phyloP scores from a whole-genome alignment of 2,113 vertebrate genomes.

The Corydoras maculifer region DNA sequence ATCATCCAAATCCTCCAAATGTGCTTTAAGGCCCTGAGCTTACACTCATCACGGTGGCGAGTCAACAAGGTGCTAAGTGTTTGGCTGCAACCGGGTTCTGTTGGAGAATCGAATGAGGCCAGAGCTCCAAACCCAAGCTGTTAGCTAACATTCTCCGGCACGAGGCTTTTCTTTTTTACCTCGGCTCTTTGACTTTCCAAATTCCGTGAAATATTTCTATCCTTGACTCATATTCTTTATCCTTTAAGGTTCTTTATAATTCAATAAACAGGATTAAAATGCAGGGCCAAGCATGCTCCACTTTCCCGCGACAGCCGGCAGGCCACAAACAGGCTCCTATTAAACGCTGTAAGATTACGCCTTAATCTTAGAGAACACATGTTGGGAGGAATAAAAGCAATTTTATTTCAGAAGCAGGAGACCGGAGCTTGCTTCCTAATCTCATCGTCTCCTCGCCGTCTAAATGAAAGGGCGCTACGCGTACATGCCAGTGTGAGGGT shows the following conservation, averaged over 20 bases:
- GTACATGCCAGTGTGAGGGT: slow-evolving; percentile 49
- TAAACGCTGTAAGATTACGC: slow-evolving; percentile 73
- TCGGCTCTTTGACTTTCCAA: slow-evolving; percentile 54
- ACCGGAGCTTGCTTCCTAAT: slow-evolving; percentile 67
- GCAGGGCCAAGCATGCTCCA: slow-evolving; percentile 58
- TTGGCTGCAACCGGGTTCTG: slow-evolving; percentile 4
- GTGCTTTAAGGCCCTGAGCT: too few relatives aligned
- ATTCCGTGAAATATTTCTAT: slow-evolving; percentile 67
- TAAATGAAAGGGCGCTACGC: slow-evolving; percentile 55
- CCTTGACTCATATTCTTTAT: slow-evolving; percentile 66
- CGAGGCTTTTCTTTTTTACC: slow-evolving; percentile 29
- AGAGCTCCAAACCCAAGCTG: slow-evolving; percentile 36
- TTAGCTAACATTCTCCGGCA: slow-evolving; percentile 23
- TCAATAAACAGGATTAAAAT: slow-evolving; percentile 76
- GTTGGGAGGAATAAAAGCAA: slow-evolving; percentile 87
- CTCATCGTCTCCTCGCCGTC: slow-evolving; percentile 57
- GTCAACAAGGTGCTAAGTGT: not conserved
- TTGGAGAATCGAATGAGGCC: slow-evolving; percentile 37
- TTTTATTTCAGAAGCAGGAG: slow-evolving; percentile 78
- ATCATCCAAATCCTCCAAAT: too few relatives aligned
- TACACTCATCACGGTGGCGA: too few relatives aligned
- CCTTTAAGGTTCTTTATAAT: slow-evolving; percentile 81
- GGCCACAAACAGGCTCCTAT: slow-evolving; percentile 63
- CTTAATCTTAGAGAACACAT: slow-evolving; percentile 85
- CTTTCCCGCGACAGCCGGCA: slow-evolving; percentile 61